Evolutionary conservation across 2,888 invertebrate genomes (phyloP).

Genomic region (Tupiocoris notatus): DNA sequence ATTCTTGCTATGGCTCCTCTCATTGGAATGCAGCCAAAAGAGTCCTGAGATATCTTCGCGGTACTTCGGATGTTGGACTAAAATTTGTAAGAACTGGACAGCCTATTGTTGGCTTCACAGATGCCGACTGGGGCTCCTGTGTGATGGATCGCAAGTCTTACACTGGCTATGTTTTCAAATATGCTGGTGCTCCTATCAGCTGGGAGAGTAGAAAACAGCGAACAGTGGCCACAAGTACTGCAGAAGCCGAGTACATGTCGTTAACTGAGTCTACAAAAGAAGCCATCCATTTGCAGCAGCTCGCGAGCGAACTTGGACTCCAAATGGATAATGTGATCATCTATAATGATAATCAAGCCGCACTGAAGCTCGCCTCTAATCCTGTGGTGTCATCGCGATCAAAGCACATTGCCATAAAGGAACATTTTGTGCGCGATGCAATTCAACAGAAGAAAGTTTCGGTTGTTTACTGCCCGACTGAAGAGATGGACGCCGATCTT

Average conservation of each 20-base stretch:
- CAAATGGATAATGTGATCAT: neutral
- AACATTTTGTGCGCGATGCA: constrained; percentile 54
- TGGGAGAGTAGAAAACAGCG: constrained; percentile 42
- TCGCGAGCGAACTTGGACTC: neutral
- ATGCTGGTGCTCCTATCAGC: constrained; percentile 16
- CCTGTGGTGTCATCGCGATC: neutral
- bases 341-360: constrained; percentile 34
- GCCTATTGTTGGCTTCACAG: constrained; percentile 9
- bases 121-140: constrained; percentile 40
- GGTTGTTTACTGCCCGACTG: neutral
- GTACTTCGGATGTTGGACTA: constrained; percentile 33
- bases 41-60: constrained; percentile 43
- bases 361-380: neutral
- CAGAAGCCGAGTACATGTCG: constrained; percentile 35
- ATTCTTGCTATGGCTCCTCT: neutral
- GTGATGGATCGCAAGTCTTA: constrained; percentile 25
- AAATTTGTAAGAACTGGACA: constrained; percentile 17
- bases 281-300: constrained; percentile 8
- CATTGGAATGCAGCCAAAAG: constrained; percentile 46
- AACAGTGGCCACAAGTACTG: constrained; percentile 28
- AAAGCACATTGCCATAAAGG: constrained; percentile 49
- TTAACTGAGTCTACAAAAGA: constrained; percentile 10
- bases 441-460: neutral
- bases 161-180: constrained; percentile 35
- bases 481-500: constrained; percentile 13